Evolutionary conservation across 2,888 invertebrate species (phyloP).

Genomic region (Cynaeus angustus): DNA sequence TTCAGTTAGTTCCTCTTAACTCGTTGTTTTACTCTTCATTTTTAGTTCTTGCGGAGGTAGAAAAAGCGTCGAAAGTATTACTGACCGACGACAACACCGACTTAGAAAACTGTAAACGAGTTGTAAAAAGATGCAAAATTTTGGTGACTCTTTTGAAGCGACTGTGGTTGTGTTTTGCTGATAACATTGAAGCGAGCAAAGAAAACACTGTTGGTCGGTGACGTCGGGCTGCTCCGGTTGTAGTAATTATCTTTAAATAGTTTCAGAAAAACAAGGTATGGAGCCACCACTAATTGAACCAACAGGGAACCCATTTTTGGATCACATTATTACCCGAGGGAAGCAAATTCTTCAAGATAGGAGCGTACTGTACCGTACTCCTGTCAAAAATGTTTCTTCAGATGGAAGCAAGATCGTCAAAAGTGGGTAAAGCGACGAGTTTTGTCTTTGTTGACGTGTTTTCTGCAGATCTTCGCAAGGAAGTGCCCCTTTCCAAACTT

Average conservation of each 20-base stretch:
- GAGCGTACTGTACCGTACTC: constrained; percentile 64
- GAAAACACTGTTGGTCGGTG: too few species aligned
- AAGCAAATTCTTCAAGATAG: constrained; percentile 65
- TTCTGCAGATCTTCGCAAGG: too few species aligned
- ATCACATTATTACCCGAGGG: constrained; percentile 62
- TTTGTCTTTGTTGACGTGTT: too few species aligned
- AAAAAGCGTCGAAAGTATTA: constrained; percentile 56
- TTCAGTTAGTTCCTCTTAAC: not conserved
- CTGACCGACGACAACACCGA: constrained; percentile 52
- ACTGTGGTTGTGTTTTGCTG: constrained; percentile 58
- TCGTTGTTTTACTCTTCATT: constrained; percentile 23
- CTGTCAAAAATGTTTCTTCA: constrained; percentile 50
- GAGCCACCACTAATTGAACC: too few species aligned
- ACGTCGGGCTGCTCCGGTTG: not conserved
- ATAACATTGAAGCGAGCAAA: constrained; percentile 24
- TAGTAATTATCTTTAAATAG: not conserved
- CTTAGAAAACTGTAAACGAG: constrained; percentile 51
- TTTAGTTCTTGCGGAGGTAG: constrained; percentile 63
- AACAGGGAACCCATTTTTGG: constrained; percentile 55
- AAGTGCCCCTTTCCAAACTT: constrained; percentile 53
- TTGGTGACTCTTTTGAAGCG: constrained; percentile 58
- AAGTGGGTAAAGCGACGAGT: constrained; percentile 14
- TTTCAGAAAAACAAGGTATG: constrained; percentile 11
- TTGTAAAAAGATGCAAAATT: constrained; percentile 65
- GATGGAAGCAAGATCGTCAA: not conserved